phyloP scores from a whole-genome alignment of 2,113 vertebrate species.

The Lophura nycthemera region DNA sequence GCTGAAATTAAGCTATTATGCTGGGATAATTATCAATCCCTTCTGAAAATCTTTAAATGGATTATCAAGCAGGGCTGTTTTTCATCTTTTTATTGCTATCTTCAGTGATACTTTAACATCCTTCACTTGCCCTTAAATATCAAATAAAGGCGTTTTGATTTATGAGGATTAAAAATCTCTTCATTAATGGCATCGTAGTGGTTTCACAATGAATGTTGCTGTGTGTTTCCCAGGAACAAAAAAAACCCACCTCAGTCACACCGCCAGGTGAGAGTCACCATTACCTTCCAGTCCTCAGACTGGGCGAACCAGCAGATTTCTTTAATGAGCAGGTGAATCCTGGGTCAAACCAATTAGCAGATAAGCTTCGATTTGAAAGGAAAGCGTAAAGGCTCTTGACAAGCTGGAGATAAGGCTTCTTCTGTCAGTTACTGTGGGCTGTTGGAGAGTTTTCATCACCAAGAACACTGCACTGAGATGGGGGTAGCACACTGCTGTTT shows the following conservation, averaged over 20 bases:
- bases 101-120: conserved; percentile 1
- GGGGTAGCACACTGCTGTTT: background rate
- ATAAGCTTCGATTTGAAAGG: conserved; percentile 27
- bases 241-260: background rate
- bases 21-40: conserved; percentile 39
- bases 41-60: conserved; percentile 16
- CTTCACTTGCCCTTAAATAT: conserved; percentile 27
- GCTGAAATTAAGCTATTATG: conserved; percentile 4
- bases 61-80: background rate
- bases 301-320: background rate
- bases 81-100: background rate
- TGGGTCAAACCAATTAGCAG: conserved; percentile 54
- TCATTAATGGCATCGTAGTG: background rate
- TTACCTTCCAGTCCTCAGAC: background rate
- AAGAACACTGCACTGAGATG: background rate
- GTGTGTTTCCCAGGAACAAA: background rate
- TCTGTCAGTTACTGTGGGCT: background rate
- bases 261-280: background rate
- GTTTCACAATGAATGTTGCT: background rate
- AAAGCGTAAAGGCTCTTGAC: background rate
- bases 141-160: background rate
- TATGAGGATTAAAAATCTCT: background rate
- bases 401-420: background rate
- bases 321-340: conserved; percentile 15
- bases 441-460: background rate